Evolutionary conservation across 2,888 invertebrate species (phyloP).

Genomic region (Morinoia aosen): DNA sequence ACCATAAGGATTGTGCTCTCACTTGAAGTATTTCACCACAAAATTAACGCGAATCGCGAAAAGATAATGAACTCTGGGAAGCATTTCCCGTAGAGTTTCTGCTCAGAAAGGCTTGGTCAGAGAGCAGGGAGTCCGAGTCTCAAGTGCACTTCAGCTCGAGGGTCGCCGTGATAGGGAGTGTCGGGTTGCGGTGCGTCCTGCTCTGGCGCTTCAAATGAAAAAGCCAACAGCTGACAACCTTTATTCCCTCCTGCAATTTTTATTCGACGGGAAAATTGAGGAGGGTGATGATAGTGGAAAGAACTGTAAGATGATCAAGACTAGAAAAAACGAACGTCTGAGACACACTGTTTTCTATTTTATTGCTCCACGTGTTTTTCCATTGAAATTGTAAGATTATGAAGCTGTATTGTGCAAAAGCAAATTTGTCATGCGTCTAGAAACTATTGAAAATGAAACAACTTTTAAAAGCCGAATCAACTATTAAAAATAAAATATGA

Average conservation of each 20-base stretch:
- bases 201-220: not conserved
- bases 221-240: constrained; percentile 2
- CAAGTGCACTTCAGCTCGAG: not conserved
- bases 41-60: not conserved
- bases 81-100: not conserved
- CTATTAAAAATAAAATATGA: too few relatives aligned
- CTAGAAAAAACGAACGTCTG: not conserved
- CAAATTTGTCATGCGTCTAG: too few relatives aligned
- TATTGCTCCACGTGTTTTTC: not conserved
- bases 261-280: not conserved
- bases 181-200: not conserved
- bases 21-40: not conserved
- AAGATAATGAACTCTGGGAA: not conserved
- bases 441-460: too few relatives aligned
- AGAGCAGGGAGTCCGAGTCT: not conserved
- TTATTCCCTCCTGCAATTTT: not conserved
- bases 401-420: not conserved
- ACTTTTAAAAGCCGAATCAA: too few relatives aligned
- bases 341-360: not conserved
- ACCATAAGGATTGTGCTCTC: not conserved
- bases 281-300: not conserved
- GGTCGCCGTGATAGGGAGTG: not conserved
- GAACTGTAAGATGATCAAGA: not conserved
- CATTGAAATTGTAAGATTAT: not conserved
- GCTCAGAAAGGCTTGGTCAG: not conserved